Evolutionary conservation across 23 tunicate genomes (phyloP), one percentile per base, ranked within the genome.

Genomic region (Halocynthia roretzi): DNA sequence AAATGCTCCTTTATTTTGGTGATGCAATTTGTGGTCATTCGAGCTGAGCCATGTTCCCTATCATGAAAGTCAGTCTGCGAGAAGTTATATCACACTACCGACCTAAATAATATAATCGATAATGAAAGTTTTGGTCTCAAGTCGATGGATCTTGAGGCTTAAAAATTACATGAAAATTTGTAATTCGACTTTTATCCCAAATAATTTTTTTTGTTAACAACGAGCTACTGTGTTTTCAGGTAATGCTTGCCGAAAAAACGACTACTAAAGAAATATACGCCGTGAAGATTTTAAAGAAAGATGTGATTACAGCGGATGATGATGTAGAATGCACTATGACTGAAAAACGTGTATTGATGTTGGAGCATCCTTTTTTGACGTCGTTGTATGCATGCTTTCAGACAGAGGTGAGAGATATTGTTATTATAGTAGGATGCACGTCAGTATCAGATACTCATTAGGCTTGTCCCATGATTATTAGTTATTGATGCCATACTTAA

Each of bases 251-350:
- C 7, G 91, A 95, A 61, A 87, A 88, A 70, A 82, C 73, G 31
- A 53, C 8, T 15, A 65, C 96, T 2, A 95, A 83, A 31, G 83
- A 83, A 61, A 84, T 95, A 11, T 95, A 84, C 63, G 99, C 99
- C 7, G 88, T 88, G 6, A 93, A 93, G 77, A 93, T 93, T 44
- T 73, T 93, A 9, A 93, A 95, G 80, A 95, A 95, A 75, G 85
- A 85, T 71, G 83, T 80, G 67, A 95, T 95, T 31, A 70, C 86
- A 54, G 95, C 89, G 8, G 99, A 95, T 63, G 99, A 95, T 72
- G 99, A 95, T 61, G 99, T 95, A 12, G 99, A 95, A 50, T 88
- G 95, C 64, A 95, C 99, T 40, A 48, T 93, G 67, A 93, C 94
- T 4, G 98, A 93, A 67, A 83, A 87, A 70, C 67, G 98, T 62